These are phyloP conservation scores for Parapristionchus giblindavisi DNA, from an alignment of 2,888 invertebrate genomes.

Conservation along the genomic window DNA sequence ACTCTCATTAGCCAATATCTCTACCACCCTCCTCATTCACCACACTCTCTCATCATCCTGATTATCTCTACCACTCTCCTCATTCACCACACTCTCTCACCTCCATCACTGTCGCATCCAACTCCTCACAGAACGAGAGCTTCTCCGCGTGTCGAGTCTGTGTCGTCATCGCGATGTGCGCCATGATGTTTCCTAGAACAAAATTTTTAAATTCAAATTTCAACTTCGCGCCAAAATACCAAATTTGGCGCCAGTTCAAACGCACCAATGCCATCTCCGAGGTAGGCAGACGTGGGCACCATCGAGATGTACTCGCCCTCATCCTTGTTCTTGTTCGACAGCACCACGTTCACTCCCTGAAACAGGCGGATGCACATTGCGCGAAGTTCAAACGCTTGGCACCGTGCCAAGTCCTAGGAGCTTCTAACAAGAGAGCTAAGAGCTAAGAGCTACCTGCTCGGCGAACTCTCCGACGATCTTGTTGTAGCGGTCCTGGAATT, in stretches of 20 bases:
- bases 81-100: conserved; percentile 62
- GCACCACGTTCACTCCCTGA: conserved; percentile 89
- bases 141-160: conserved; percentile 88
- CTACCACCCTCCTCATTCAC: too few relatives aligned
- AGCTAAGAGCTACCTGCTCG: conserved; percentile 88
- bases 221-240: too few relatives aligned
- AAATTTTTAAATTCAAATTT: too few relatives aligned
- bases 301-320: conserved; percentile 90
- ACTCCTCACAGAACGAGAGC: conserved; percentile 86
- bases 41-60: conserved; percentile 71
- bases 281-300: conserved; percentile 95
- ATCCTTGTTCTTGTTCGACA: conserved; percentile 95
- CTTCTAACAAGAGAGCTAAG: too few relatives aligned
- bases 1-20: too few relatives aligned
- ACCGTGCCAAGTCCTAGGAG: too few relatives aligned
- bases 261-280: conserved; percentile 93
- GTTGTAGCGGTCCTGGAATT: conserved; percentile 89
- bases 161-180: conserved; percentile 89
- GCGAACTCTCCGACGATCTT: conserved; percentile 91
- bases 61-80: conserved; percentile 81
- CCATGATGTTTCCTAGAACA: conserved; percentile 90
- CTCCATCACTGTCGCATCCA: conserved; percentile 78
- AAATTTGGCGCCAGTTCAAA: too few relatives aligned
- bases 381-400: background rate
- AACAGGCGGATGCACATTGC: conserved; percentile 34